phyloP scores from a whole-genome alignment of 2,113 vertebrate genomes.

The Melozone crissalis region DNA sequence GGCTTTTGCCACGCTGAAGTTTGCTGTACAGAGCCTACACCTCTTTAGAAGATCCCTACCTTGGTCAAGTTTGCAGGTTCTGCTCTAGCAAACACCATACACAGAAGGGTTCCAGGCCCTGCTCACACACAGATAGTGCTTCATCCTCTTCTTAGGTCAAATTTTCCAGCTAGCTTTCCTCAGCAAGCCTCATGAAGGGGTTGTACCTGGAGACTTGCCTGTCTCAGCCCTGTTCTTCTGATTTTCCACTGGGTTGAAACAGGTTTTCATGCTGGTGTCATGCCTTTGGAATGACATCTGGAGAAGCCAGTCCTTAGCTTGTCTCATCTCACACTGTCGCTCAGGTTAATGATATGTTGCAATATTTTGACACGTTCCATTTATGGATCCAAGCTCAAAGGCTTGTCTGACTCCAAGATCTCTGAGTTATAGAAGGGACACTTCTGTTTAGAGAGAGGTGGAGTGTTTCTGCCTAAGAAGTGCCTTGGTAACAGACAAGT shows the following conservation, averaged over 20 bases:
- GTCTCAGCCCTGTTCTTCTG: not conserved
- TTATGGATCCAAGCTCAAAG: not conserved
- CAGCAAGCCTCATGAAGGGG: not conserved
- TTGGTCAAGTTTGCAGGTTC: not conserved
- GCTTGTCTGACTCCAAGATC: not conserved
- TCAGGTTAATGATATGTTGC: slow-evolving; percentile 5
- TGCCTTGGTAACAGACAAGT: not conserved
- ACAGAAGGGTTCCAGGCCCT: not conserved
- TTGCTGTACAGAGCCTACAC: not conserved
- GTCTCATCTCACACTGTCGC: not conserved
- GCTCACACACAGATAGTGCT: rapidly evolving
- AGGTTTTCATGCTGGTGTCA: not conserved
- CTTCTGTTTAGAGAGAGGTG: not conserved
- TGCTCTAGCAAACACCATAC: not conserved
- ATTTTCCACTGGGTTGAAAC: not conserved
- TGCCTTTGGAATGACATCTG: not conserved
- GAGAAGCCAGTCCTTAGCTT: not conserved
- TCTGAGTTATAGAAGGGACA: not conserved
- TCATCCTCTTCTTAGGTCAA: not conserved
- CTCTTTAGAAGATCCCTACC: not conserved
- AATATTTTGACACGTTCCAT: not conserved
- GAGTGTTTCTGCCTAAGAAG: not conserved
- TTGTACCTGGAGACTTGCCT: not conserved
- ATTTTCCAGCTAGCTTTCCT: not conserved
- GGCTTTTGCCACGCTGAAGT: not conserved